Conservation (phyloP, 2,113 vertebrate genomes). For the Lepus americanus region DNA sequence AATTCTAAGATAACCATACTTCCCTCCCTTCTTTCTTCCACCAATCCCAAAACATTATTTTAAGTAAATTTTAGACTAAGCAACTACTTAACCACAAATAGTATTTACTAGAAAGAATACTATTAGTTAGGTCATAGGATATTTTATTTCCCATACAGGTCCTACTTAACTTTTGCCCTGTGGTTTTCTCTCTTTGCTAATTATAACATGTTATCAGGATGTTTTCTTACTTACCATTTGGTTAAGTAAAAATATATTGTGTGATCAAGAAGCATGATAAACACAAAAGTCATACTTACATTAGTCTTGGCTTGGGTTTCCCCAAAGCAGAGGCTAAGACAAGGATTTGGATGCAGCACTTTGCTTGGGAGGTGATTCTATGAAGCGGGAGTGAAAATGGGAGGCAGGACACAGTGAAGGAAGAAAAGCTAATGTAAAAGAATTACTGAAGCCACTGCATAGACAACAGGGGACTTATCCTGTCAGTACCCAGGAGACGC, state of each 20-base stretch:
- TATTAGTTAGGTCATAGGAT: not conserved
- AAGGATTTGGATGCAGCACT: not conserved
- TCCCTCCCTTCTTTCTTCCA: no score
- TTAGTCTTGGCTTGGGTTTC: conserved; percentile 8
- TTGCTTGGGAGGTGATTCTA: not conserved
- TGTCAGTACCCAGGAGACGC: not conserved
- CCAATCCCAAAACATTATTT: not conserved
- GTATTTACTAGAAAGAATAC: conserved; percentile 10
- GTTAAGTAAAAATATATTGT: not conserved
- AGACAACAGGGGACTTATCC: not conserved
- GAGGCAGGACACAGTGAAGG: not conserved
- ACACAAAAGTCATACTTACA: not conserved
- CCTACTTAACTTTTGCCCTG: conserved; percentile 22
- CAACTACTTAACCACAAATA: conserved; percentile 55
- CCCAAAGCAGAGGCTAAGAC: not conserved
- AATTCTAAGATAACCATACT: no score
- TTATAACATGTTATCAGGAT: not conserved
- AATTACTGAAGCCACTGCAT: not conserved
- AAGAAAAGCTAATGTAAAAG: not conserved
- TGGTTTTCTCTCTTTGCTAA: not conserved
- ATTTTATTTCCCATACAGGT: not conserved
- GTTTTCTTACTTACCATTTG: not conserved
- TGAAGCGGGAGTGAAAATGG: not conserved
- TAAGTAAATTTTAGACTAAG: conserved; percentile 20
- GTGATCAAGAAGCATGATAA: not conserved